Evolutionary conservation across 1,140 invertebrate genomes (phyloP), one percentile per base, ranked within the genome.

Genomic region (Drosophila funebris): DNA sequence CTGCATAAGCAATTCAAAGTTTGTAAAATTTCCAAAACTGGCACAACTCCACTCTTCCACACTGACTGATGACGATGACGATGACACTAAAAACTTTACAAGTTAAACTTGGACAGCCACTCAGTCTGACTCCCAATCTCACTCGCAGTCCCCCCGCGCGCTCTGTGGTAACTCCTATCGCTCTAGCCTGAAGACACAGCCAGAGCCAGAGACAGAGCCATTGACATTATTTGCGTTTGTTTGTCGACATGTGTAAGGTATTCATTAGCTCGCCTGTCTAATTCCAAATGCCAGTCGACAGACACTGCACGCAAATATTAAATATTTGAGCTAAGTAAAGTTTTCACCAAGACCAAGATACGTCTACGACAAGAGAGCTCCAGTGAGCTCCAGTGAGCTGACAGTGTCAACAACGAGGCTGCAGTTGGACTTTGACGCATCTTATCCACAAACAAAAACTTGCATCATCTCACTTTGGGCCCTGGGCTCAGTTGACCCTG

Each of bases 171-270:
- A 48, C 33, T 36, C 13, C 13, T 9, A 3, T 9, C 31, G 2
- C 31, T 8, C 22, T 16, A 14, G 37, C n/a, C 13, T 16, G 14
- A 11, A 33, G 46, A 27, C 16, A 24, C 8, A 64, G 66, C 82
- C 78, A 83, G n/a, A n/a, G n/a, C n/a, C n/a, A n/a, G n/a, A n/a
- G n/a, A 27, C 16, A 24, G n/a, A 64, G 66, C 82, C 78, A 83
- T 87, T 87, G 82, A 87, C 82, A 87, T 87, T 87, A 87, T 87
- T 87, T 81, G 82, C 82, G 78, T 85, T 81, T 85, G 82, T 88
- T 85, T 88, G 82, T 57, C 75, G 83, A 87, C 82, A 87, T 87
- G 83, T 87, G 83, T 87, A 88, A 87, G 83, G 82, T 87, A 88
- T 87, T 87, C 83, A 87, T 87, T 87, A 87, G 82, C 83, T 84